These are phyloP conservation scores for Melanerpes formicivorus DNA, from an alignment of 2,113 vertebrate genomes.

Conservation along the genomic window DNA sequence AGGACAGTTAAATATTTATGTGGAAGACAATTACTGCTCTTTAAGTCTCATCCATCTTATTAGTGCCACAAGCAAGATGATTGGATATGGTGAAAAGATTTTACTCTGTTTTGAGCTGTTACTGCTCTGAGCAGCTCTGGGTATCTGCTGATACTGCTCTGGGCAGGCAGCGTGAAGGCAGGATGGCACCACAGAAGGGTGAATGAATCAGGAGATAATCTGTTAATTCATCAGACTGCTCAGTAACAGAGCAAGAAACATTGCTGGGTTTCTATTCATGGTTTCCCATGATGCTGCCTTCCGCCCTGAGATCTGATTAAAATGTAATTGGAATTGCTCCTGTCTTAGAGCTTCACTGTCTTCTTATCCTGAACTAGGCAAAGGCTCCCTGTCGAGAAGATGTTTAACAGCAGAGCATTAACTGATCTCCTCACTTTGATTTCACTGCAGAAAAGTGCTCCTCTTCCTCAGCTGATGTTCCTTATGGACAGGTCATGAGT, in stretches of 20 bases:
- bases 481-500: neutral
- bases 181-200: neutral
- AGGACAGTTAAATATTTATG: neutral
- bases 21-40: neutral
- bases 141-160: neutral
- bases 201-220: conserved; percentile 31
- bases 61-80: neutral
- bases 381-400: neutral
- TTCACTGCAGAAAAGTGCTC: neutral
- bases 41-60: neutral
- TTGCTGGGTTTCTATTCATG: conserved; percentile 47
- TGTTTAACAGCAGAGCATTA: conserved; percentile 25
- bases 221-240: conserved; percentile 49
- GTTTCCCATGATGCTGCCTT: conserved; percentile 48
- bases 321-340: conserved; percentile 59
- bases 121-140: neutral
- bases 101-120: neutral
- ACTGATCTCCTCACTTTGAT: neutral
- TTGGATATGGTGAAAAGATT: accelerated
- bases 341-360: conserved; percentile 31
- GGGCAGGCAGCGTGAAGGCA: neutral
- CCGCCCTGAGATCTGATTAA: conserved; percentile 58
- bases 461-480: conserved; percentile 16
- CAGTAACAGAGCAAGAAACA: conserved; percentile 33
- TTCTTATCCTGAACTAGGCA: conserved; percentile 43